Percentiles rank a stretch among this genome's conserved stretches.
Conservation (phyloP, 35 echinoderm and acorn worm species). For the Ophioderma brevispina region DNA sequence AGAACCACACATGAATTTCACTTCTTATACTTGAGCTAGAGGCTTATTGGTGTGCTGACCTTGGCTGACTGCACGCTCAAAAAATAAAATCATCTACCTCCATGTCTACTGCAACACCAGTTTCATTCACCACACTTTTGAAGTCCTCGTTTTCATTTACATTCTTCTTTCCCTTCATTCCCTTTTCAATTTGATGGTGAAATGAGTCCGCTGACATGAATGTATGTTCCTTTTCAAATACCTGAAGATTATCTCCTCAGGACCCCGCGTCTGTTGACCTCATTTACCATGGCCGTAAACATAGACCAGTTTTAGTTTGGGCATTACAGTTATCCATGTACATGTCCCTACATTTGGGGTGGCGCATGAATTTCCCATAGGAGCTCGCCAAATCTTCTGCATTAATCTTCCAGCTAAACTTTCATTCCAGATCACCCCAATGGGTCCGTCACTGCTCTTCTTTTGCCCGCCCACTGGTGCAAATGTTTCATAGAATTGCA, state of each 20-base stretch:
- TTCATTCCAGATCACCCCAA: slow-evolving; percentile 23
- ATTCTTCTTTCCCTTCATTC: background rate
- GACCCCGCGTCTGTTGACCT: background rate
- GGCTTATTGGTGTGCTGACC: background rate
- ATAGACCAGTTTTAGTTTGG: slow-evolving; percentile 42
- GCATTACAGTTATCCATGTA: slow-evolving; percentile 9
- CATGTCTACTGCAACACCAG: background rate
- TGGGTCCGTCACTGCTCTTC: background rate
- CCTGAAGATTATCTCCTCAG: background rate
- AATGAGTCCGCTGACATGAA: slow-evolving; percentile 11
- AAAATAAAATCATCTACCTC: too few relatives aligned
- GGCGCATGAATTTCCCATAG: background rate
- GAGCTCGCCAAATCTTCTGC: slow-evolving; percentile 14
- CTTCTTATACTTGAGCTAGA: background rate
- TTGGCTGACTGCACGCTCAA: too few relatives aligned
- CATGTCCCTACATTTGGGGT: background rate
- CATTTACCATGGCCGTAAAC: slow-evolving; percentile 9
- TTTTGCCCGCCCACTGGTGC: background rate
- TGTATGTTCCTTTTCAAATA: slow-evolving; percentile 21
- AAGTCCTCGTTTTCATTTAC: background rate
- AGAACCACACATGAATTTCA: background rate
- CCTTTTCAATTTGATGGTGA: background rate
- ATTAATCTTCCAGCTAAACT: background rate
- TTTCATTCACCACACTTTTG: background rate
- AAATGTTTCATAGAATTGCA: slow-evolving; percentile 39